Evolutionary conservation across 2,888 invertebrate genomes (phyloP).

Genomic region (Heliconius ismenius): DNA sequence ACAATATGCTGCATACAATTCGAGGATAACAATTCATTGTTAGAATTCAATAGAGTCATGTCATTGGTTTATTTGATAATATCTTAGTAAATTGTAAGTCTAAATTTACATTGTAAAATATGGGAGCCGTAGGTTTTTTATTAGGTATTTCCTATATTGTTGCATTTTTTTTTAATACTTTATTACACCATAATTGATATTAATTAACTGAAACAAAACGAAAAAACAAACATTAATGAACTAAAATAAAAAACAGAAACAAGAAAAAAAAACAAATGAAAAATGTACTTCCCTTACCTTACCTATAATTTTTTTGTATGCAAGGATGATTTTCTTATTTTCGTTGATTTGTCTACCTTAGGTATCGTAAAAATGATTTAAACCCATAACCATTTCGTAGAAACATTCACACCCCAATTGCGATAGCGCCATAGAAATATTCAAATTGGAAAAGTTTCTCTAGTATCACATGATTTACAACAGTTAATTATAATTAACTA

Average conservation of each 20-base stretch:
- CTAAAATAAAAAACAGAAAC: too few relatives aligned
- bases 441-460: background rate
- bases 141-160: too few relatives aligned
- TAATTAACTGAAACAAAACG: too few relatives aligned
- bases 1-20: conserved; percentile 51
- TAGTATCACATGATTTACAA: conserved; percentile 5
- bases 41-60: conserved; percentile 40
- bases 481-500: background rate
- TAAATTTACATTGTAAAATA: too few relatives aligned
- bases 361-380: background rate
- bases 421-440: background rate
- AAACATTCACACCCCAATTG: background rate
- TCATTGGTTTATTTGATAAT: conserved; percentile 33
- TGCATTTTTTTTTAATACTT: too few relatives aligned
- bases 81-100: conserved; percentile 22
- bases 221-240: too few relatives aligned
- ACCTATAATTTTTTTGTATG: background rate
- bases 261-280: too few relatives aligned
- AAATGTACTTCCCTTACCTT: too few relatives aligned
- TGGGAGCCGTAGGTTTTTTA: too few relatives aligned
- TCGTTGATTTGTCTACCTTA: too few relatives aligned
- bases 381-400: background rate
- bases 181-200: too few relatives aligned
- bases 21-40: conserved; percentile 54
- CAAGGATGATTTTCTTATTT: too few relatives aligned